Conservation (phyloP, 2,888 invertebrate genomes). For the Noctua janthe region DNA sequence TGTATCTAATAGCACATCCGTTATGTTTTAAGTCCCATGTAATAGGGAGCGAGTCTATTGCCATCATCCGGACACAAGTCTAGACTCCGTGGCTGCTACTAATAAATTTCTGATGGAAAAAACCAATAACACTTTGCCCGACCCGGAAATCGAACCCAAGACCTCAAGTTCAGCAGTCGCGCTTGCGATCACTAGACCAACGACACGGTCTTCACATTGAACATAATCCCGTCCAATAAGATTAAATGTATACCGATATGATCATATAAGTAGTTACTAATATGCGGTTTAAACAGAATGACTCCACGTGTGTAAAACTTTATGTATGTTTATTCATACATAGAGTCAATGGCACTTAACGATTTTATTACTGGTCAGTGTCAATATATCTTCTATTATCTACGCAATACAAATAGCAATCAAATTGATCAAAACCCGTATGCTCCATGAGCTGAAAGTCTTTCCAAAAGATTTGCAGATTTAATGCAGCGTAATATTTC, state of each 20-base stretch:
- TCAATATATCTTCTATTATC: conserved; percentile 4
- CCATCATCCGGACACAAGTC: too few relatives aligned
- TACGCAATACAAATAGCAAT: not conserved
- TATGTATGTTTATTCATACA: not conserved
- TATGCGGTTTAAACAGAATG: not conserved
- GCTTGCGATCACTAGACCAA: too few relatives aligned
- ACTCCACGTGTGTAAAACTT: conserved; percentile 14
- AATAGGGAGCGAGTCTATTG: too few relatives aligned
- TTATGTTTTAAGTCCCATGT: too few relatives aligned
- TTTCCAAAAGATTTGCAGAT: not conserved
- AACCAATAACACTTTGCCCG: too few relatives aligned
- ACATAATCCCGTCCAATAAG: not conserved
- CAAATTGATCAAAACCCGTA: not conserved
- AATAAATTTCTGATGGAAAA: too few relatives aligned
- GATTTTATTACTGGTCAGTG: conserved; percentile 24
- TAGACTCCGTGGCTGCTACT: too few relatives aligned
- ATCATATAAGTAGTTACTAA: conserved; percentile 3
- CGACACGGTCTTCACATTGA: not conserved
- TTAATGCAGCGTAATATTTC: not conserved
- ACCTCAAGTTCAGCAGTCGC: too few relatives aligned
- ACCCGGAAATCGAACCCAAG: too few relatives aligned
- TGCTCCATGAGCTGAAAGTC: not conserved
- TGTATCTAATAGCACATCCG: too few relatives aligned
- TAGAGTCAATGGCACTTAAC: not conserved
- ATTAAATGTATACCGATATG: not conserved